These are phyloP conservation scores for Dryobotodes eremita DNA, from an alignment of 2,888 invertebrate genomes.

Conservation along the genomic window DNA sequence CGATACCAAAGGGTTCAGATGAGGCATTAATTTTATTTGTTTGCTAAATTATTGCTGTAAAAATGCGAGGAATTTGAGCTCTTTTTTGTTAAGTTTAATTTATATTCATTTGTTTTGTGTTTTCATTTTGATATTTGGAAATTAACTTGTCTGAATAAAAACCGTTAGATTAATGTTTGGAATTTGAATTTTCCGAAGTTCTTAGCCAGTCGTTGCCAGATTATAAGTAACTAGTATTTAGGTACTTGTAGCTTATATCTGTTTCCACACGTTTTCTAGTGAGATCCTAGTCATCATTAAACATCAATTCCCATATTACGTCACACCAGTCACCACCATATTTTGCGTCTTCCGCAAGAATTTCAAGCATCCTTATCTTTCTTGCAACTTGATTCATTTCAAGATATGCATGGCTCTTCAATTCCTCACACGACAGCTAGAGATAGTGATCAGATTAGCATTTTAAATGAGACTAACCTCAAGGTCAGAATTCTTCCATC, in stretches of 20 bases:
- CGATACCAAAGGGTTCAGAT: slow-evolving; percentile 46
- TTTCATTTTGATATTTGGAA: slow-evolving; percentile 11
- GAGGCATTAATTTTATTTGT: slow-evolving; percentile 48
- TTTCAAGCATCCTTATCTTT: slow-evolving; percentile 41
- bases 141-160: background rate
- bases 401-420: slow-evolving; percentile 51
- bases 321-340: background rate
- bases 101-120: slow-evolving; percentile 11
- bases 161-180: background rate
- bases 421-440: slow-evolving; percentile 36
- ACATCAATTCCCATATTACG: background rate
- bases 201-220: background rate
- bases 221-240: background rate
- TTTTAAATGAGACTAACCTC: slow-evolving; percentile 28
- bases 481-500: slow-evolving; percentile 35
- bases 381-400: slow-evolving; percentile 37
- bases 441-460: slow-evolving; percentile 49
- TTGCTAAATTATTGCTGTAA: slow-evolving; percentile 45
- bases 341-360: background rate
- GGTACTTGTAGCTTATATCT: background rate
- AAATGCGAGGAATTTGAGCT: background rate
- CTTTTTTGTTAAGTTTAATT: slow-evolving; percentile 29
- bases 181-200: background rate
- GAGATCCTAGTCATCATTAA: background rate
- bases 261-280: background rate